Evolutionary conservation across 1,140 invertebrate species (phyloP).

Genomic region (Bilobella aurantiaca): DNA sequence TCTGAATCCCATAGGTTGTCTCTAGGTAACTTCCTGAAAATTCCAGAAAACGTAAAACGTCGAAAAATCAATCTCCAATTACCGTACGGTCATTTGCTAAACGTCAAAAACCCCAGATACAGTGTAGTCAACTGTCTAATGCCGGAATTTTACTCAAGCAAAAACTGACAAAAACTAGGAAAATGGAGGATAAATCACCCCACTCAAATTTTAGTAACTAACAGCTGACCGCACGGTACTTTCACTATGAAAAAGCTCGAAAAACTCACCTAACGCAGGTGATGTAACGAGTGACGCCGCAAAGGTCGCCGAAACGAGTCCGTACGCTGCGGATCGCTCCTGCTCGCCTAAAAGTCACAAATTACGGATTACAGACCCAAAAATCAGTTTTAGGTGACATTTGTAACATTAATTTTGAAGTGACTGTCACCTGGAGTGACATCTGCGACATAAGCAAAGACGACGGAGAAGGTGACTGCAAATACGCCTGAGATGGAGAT

Average conservation of each 20-base stretch:
- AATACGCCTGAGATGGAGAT: constrained; percentile 97
- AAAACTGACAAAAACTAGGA: neutral
- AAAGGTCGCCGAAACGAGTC: constrained; percentile 95
- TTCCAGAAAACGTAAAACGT: too few species aligned
- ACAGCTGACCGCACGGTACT: too few species aligned
- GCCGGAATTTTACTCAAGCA: too few species aligned
- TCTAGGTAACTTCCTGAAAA: constrained; percentile 63
- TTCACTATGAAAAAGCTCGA: too few species aligned
- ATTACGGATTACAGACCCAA: too few species aligned
- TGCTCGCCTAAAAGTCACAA: constrained; percentile 64
- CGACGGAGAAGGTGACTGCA: constrained; percentile 96
- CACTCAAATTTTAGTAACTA: neutral
- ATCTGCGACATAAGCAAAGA: constrained; percentile 98
- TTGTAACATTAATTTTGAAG: neutral
- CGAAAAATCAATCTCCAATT: too few species aligned
- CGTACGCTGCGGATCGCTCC: constrained; percentile 91
- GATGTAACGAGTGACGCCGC: constrained; percentile 62
- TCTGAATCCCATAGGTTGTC: constrained; percentile 75
- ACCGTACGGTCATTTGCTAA: too few species aligned
- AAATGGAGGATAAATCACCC: neutral
- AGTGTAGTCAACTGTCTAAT: too few species aligned
- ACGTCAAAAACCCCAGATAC: too few species aligned
- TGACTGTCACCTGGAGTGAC: constrained; percentile 55
- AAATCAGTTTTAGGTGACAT: constrained; percentile 2
- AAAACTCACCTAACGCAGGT: constrained; percentile 24